Evolutionary conservation across 2,888 invertebrate genomes (phyloP).

Genomic region (Teleiodes luculella): DNA sequence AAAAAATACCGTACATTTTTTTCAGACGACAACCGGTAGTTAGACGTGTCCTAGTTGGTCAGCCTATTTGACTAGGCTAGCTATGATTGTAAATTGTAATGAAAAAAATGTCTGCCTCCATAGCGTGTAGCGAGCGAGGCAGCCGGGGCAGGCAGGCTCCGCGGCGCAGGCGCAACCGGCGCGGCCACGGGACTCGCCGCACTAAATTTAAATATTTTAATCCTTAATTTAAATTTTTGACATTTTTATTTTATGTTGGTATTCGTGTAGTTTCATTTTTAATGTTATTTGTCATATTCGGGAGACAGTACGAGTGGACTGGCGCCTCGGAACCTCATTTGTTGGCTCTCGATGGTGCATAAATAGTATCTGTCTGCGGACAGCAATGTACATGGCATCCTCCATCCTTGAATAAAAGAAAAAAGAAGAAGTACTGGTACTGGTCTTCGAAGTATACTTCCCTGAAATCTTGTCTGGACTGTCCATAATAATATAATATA

Average conservation of each 20-base stretch:
- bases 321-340: conserved; percentile 63
- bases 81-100: background rate
- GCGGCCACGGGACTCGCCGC: conserved; percentile 62
- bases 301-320: conserved; percentile 59
- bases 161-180: conserved; percentile 36
- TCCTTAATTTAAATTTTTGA: conserved; percentile 80
- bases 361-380: conserved; percentile 12
- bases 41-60: too few species aligned
- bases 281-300: conserved; percentile 78
- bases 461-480: background rate
- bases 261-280: conserved; percentile 77
- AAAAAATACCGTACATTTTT: too few species aligned
- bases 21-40: too few species aligned
- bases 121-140: background rate
- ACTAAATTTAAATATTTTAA: conserved; percentile 80
- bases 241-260: conserved; percentile 79
- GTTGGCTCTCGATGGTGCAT: conserved; percentile 26
- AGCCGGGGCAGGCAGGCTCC: conserved; percentile 21
- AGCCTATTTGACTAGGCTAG: too few species aligned
- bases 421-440: too few species aligned
- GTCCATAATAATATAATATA: too few species aligned
- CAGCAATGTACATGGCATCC: background rate
- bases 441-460: background rate
- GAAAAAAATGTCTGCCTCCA: background rate
- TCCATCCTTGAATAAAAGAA: too few species aligned